phyloP scores from a whole-genome alignment of 2,113 vertebrate genomes.

The Macrotus californicus region DNA sequence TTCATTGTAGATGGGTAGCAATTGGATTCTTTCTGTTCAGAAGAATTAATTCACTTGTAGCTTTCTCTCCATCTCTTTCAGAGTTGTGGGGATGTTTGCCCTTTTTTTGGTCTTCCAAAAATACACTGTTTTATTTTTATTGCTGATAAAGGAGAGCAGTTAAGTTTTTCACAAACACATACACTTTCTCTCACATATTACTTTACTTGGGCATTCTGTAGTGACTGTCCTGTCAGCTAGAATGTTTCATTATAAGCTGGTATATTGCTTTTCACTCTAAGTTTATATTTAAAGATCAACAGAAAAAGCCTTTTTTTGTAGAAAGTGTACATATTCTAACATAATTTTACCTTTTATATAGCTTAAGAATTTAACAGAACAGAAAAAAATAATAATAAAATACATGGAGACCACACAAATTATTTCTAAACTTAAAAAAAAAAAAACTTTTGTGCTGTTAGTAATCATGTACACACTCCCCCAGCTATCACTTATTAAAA shows the following conservation, averaged over 20 bases:
- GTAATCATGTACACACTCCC: neutral
- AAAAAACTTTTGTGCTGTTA: slow-evolving; percentile 1
- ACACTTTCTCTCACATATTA: neutral
- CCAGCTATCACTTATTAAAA: neutral
- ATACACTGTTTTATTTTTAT: neutral
- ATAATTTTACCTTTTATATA: neutral
- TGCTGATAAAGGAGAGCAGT: slow-evolving; percentile 6
- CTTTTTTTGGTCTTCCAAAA: neutral
- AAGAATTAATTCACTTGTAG: neutral
- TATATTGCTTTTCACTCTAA: slow-evolving; percentile 37
- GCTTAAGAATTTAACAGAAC: slow-evolving; percentile 11
- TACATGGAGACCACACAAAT: neutral
- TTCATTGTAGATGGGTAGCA: slow-evolving; percentile 11
- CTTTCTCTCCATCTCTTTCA: neutral
- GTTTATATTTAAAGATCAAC: slow-evolving; percentile 33
- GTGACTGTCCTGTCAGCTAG: neutral
- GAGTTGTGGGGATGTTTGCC: neutral
- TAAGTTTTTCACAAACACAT: slow-evolving; percentile 11
- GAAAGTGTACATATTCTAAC: neutral
- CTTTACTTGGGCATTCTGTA: slow-evolving; percentile 43
- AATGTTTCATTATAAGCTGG: slow-evolving; percentile 56
- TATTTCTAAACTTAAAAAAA: neutral
- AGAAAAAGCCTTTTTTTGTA: slow-evolving; percentile 11
- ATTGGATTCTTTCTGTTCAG: slow-evolving; percentile 23
- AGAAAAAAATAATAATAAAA: neutral